phyloP scores from a whole-genome alignment of 2,888 invertebrate genomes.

The Phania funesta region DNA sequence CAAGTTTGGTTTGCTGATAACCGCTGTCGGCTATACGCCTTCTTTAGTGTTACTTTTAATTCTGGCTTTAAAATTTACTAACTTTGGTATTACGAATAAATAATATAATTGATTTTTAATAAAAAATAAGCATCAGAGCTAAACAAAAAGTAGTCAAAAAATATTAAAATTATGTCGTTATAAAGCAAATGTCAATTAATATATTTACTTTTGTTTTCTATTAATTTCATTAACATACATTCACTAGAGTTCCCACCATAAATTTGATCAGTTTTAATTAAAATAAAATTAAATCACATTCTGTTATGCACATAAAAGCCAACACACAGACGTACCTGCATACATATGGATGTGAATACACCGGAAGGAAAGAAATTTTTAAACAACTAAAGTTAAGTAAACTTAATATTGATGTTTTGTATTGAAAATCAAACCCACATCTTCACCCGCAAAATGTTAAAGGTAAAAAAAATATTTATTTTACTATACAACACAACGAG shows the following conservation, averaged over 20 bases:
- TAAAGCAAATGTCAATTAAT: slow-evolving; percentile 34
- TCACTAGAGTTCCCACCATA: slow-evolving; percentile 35
- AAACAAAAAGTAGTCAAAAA: slow-evolving; percentile 1
- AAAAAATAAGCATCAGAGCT: too few relatives aligned
- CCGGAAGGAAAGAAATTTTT: slow-evolving; percentile 57
- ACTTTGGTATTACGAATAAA: too few relatives aligned
- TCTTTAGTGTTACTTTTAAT: too few relatives aligned
- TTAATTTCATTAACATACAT: slow-evolving; percentile 23
- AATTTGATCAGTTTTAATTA: slow-evolving; percentile 22
- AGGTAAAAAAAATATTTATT: not conserved
- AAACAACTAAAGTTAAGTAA: slow-evolving; percentile 64
- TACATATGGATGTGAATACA: not conserved
- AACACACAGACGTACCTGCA: not conserved
- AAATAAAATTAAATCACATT: slow-evolving; percentile 5
- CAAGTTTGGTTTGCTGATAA: too few relatives aligned
- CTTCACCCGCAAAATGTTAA: slow-evolving; percentile 8
- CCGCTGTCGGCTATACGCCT: too few relatives aligned
- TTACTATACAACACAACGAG: not conserved
- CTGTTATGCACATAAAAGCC: not conserved
- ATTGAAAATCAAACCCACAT: slow-evolving; percentile 36
- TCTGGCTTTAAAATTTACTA: too few relatives aligned
- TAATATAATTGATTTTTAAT: too few relatives aligned
- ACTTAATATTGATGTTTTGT: slow-evolving; percentile 52
- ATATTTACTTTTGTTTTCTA: not conserved
- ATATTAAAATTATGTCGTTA: slow-evolving; percentile 1